Evolutionary conservation across 2,797 vertebrate genomes (phyloP), one percentile per base, ranked within the genome.

Genomic region (Sus cebifrons): DNA sequence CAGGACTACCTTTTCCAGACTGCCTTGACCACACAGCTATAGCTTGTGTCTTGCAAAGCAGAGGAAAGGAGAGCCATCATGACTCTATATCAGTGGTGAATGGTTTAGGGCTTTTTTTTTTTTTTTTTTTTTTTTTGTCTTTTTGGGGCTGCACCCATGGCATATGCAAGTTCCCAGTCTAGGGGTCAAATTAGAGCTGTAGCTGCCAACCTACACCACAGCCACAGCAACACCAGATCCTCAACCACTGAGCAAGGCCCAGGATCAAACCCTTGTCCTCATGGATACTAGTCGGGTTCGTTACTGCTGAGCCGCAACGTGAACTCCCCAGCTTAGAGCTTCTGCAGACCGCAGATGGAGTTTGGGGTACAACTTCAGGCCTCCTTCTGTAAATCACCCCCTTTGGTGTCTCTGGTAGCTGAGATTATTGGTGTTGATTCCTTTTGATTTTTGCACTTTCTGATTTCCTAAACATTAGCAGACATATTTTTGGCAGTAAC

Each of bases 391-490:
- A 54, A 89, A 56, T 91, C 62, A 65, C 21, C 36, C 36, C 75
- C 79, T 58, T 92, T n/a, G 6, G 14, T 65, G 54, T 58, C 36
- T 91, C 49, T 88, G 73, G 54, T 36, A 18, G 36, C 68, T 91
- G 62, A 74, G 32, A 20, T 83, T 58, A 36, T 25, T 32, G 65
- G 54, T 68, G 32, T 27, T 49, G 23, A 14, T 32, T 65, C 32
- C 49, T 71, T 52, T 17, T 54, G 15, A 93, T 49, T 77, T 67
- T 65, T 62, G 1, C 4, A 40, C 16, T 91, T 97, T 32, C 83
- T 95, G 18, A 8, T 89, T 92, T 60, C 67, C 44, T 73, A 93
- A 93, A 58, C 3, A 21, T 56, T 68, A 77, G 64, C 20, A 95
- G 58, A 52, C 49, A 67, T 49, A 49, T 89, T 81, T 91, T 85